These are phyloP conservation scores for Arctopsyche grandis DNA, from an alignment of 1,140 invertebrate genomes.

Conservation along the genomic window DNA sequence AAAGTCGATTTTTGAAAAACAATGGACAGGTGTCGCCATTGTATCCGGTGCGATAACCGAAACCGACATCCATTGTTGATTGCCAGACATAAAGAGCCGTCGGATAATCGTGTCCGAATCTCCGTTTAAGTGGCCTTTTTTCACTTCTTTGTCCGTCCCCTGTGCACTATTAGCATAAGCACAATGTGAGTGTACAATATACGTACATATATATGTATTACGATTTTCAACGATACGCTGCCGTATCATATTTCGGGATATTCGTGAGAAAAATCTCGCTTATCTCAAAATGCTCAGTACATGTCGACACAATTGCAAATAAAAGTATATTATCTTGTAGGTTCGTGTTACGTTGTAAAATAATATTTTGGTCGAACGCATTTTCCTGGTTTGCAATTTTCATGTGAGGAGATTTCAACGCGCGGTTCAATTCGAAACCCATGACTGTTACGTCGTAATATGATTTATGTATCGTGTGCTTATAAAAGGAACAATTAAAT, in stretches of 20 bases:
- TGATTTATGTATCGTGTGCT: too few relatives aligned
- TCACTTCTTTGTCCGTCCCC: neutral
- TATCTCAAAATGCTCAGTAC: too few relatives aligned
- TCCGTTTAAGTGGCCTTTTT: slow-evolving; percentile 1
- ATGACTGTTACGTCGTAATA: too few relatives aligned
- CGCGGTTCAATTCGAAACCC: neutral
- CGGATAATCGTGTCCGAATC: neutral
- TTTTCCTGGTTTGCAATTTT: slow-evolving; percentile 1
- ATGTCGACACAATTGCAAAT: too few relatives aligned
- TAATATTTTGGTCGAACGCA: neutral
- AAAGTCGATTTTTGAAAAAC: neutral
- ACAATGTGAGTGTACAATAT: neutral
- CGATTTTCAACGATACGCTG: neutral
- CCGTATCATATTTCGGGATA: neutral
- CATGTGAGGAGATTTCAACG: slow-evolving; percentile 1
- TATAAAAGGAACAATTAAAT: too few relatives aligned
- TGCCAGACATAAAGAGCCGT: neutral
- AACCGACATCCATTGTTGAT: neutral
- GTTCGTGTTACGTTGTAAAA: neutral
- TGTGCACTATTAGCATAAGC: slow-evolving; percentile 10
- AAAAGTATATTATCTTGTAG: too few relatives aligned
- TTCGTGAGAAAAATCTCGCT: neutral
- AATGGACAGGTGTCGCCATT: slow-evolving; percentile 24
- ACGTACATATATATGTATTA: neutral
- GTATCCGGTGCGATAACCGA: neutral